A percentile compares a stretch with the other conserved stretches of the same genome.
phyloP scores from a whole-genome alignment of 2,888 invertebrate genomes.

The Mesorhabditis spiculigera region DNA sequence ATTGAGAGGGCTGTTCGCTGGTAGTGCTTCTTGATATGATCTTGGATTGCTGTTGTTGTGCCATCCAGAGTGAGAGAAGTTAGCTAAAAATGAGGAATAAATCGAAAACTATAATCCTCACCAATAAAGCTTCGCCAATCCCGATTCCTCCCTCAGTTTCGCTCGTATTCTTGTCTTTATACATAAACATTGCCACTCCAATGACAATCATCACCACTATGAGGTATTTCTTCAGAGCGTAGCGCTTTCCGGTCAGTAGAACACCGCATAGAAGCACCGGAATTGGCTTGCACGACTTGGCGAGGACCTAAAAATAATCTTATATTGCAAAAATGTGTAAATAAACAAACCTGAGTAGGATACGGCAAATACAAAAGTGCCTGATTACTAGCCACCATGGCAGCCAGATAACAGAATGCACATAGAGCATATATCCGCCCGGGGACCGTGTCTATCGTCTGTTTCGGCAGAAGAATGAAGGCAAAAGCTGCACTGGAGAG shows the following conservation, averaged over 20 bases:
- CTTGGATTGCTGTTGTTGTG: constrained; percentile 78
- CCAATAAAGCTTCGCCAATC: constrained; percentile 62
- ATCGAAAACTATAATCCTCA: constrained; percentile 37
- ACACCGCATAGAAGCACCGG: constrained; percentile 95
- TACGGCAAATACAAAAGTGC: constrained; percentile 92
- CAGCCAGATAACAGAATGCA: constrained; percentile 83
- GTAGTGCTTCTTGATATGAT: constrained; percentile 82
- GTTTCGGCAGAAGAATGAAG: constrained; percentile 59
- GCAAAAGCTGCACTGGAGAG: constrained; percentile 82
- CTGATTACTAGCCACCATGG: constrained; percentile 93
- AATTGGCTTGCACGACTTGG: constrained; percentile 96
- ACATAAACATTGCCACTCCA: constrained; percentile 90
- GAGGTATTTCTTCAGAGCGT: constrained; percentile 74
- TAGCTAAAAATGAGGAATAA: constrained; percentile 62
- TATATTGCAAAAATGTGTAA: background rate
- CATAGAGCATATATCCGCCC: constrained; percentile 64
- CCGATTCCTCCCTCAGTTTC: constrained; percentile 52
- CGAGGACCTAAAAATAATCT: constrained; percentile 71
- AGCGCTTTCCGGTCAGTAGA: constrained; percentile 80
- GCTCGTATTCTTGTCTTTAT: constrained; percentile 72
- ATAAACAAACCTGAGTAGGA: constrained; percentile 77
- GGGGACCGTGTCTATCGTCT: constrained; percentile 28
- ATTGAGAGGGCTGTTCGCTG: constrained; percentile 70
- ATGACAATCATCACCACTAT: constrained; percentile 85
- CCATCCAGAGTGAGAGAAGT: constrained; percentile 91